Evolutionary conservation across 1,140 invertebrate genomes (phyloP).

Genomic region (Drosophila ambigua): DNA sequence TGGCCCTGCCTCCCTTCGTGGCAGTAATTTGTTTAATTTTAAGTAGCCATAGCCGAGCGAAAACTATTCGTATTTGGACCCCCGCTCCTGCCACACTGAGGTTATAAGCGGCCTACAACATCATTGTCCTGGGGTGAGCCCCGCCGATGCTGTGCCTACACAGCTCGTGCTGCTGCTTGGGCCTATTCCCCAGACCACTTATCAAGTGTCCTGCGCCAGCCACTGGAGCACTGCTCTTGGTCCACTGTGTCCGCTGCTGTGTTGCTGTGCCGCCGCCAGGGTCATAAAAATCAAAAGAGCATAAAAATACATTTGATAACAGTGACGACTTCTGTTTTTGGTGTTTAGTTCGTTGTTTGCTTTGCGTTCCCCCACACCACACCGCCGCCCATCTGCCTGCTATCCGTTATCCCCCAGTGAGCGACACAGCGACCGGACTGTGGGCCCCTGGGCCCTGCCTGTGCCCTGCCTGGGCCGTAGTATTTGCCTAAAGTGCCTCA

Average conservation of each 20-base stretch:
- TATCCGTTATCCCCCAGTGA: not conserved
- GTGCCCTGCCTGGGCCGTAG: conserved; percentile 30
- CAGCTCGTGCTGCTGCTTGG: no score
- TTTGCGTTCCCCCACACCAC: not conserved
- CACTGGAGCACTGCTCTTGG: no score
- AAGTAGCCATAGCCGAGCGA: conserved; percentile 58
- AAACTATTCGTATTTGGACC: conserved; percentile 32
- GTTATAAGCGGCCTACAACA: conserved; percentile 32
- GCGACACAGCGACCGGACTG: not conserved
- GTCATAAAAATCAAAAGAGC: conserved; percentile 82
- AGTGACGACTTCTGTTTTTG: conserved; percentile 63
- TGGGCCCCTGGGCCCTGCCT: conserved; percentile 30
- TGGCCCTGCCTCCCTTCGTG: conserved; percentile 2
- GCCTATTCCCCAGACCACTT: conserved; percentile 60
- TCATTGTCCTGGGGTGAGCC: conserved; percentile 39
- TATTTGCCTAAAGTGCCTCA: conserved; percentile 80
- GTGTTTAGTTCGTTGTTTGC: conserved; percentile 47
- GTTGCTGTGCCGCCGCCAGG: conserved; percentile 52
- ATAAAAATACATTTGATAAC: conserved; percentile 83
- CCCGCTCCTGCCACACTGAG: conserved; percentile 8
- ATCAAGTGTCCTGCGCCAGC: conserved; percentile 63
- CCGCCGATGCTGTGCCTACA: not conserved
- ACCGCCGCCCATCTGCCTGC: not conserved
- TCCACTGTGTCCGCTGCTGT: not conserved
- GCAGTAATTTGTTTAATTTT: conserved; percentile 80